Percentiles rank a stretch among this genome's conserved stretches.
These are phyloP conservation scores for Acanthosoma haemorrhoidale DNA, from an alignment of 2,888 invertebrate genomes.

Conservation along the genomic window DNA sequence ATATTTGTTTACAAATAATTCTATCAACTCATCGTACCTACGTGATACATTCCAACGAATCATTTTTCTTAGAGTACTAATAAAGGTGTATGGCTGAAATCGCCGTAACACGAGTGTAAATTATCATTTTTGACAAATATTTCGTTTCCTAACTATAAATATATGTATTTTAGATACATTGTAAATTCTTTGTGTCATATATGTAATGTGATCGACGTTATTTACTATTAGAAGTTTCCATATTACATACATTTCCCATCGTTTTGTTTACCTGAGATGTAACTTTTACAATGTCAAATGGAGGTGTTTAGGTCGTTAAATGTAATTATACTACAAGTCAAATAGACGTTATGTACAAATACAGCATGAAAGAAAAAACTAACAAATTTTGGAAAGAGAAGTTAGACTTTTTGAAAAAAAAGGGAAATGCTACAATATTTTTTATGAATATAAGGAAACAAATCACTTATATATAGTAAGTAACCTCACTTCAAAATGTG, in stretches of 20 bases:
- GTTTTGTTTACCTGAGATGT: not conserved
- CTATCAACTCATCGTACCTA: slow-evolving; percentile 36
- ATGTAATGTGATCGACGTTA: slow-evolving; percentile 5
- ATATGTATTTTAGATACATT: not conserved
- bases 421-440: too few relatives aligned
- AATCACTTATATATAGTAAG: too few relatives aligned
- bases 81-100: slow-evolving; percentile 37
- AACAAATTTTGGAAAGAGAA: too few relatives aligned
- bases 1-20: slow-evolving; percentile 15
- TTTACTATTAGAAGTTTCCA: not conserved
- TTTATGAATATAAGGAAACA: too few relatives aligned
- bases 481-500: not conserved
- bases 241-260: not conserved
- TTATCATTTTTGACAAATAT: not conserved
- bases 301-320: not conserved
- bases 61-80: slow-evolving; percentile 7
- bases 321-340: not conserved
- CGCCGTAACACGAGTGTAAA: slow-evolving; percentile 32
- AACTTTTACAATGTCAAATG: too few relatives aligned
- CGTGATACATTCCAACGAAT: slow-evolving; percentile 41
- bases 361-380: not conserved
- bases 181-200: slow-evolving; percentile 8
- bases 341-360: not conserved
- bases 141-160: not conserved
- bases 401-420: too few relatives aligned